A percentile compares a stretch with the other conserved stretches of the same genome.
phyloP scores from a whole-genome alignment of 2,113 vertebrate genomes.

The Pterocles burchelli region DNA sequence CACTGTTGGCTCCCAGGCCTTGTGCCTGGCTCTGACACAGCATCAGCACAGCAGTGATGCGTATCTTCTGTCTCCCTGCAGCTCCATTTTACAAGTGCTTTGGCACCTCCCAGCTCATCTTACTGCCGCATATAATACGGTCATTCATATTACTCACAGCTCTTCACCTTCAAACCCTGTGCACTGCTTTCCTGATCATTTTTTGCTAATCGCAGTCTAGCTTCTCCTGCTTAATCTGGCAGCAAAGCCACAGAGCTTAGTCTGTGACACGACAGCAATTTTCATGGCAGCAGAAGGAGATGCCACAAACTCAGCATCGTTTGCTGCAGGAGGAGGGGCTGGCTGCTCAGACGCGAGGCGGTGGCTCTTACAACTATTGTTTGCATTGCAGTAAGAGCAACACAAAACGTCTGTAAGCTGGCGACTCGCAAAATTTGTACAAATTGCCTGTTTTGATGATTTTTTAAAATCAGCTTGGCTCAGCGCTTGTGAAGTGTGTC shows the following conservation, averaged over 20 bases:
- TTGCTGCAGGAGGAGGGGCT: slow-evolving; percentile 50
- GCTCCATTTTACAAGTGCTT: not conserved
- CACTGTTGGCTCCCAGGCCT: not conserved
- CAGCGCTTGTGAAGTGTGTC: not conserved
- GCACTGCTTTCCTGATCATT: not conserved
- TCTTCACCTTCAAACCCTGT: not conserved
- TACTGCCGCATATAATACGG: not conserved
- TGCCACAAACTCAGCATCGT: not conserved
- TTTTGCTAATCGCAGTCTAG: not conserved
- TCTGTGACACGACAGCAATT: slow-evolving; percentile 17
- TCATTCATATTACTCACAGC: not conserved
- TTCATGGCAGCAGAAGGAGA: slow-evolving; percentile 13
- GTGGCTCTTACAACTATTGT: slow-evolving; percentile 41
- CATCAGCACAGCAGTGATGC: not conserved
- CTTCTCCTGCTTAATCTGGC: slow-evolving; percentile 17
- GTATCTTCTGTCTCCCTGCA: not conserved
- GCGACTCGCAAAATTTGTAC: not conserved
- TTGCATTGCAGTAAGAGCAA: not conserved
- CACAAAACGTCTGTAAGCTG: not conserved
- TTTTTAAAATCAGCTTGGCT: not conserved
- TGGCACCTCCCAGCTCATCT: not conserved
- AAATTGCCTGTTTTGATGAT: not conserved
- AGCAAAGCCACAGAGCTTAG: slow-evolving; percentile 12
- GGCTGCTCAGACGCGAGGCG: not conserved
- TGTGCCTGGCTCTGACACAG: not conserved